Base-by-base conservation (phyloP, 2,888 invertebrate species). In the Cerastoderma edule region DNA sequence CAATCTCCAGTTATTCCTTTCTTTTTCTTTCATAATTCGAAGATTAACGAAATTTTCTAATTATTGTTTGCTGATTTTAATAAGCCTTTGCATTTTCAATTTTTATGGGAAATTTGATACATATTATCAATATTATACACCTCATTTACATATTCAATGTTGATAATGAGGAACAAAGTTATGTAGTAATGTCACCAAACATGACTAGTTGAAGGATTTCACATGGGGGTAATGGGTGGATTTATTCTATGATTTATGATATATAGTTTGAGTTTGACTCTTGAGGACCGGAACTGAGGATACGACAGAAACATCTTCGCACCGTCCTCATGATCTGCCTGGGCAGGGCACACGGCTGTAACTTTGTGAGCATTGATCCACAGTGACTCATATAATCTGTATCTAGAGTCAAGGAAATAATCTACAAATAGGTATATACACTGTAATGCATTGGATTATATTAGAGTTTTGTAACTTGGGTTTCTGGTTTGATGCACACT, bases 291-390 rank as follows among this genome's bases (percentile, higher is more conserved):
- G 78, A 69, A 44, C 73, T 73, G 24, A 82, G 71, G 16, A 82
- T 76, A 35, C 82, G 73, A 44, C 82, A 78, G 63, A 78, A 78
- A 54, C 75, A 82, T 28, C 82, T 57, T n/a, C 78, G 63, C 0
- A 82, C 82, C 19, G 78, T 75, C 63, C 87, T 84, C 72, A 91
- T 86, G 33, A 92, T 86, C 74, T 90, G 89, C 19, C 90, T 86
- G 27, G 91, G 91, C 48, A 91, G 80, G n/a, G 90, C 89, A 82
- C 92, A 92, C 0, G 91, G 91, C 76, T 91, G 91, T 35, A 92
- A 80, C 74, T 88, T 90, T 65, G 89, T 82, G 64, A 92, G 67
- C 24, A 88, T 50, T 22, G 85, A 79, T 44, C 91, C 89, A 80
- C 90, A 88, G 57, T 91, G 89, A 54, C 87, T 86, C 63, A 91